Base-by-base conservation (phyloP, 2,797 vertebrate species). In the Sebastolobus alascanus region DNA sequence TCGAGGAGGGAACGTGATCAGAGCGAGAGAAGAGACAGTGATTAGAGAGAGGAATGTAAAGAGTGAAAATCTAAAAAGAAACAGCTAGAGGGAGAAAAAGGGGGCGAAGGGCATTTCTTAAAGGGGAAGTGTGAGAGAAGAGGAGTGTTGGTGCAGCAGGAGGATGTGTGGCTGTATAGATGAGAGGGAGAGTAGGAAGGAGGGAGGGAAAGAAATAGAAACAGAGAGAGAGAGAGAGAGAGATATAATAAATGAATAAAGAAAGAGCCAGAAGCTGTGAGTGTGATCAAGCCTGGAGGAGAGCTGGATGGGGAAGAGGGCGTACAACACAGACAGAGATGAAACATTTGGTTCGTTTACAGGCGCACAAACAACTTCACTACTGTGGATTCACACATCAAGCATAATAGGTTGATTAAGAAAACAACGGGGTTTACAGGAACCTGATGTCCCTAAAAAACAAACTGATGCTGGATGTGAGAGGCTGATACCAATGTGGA, bases 191-290 rank as follows among this genome's bases (percentile, higher is more conserved):
- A 46, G 46, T n/a, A 27, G 14, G 64, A 70, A 60, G 43, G 50
- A 68, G 31, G 14, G 10, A 66, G 55, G 58, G 31, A 70, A 3
- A 67, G 35, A 61, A 46, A 73, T 14, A 81, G 52, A 75, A 38
- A 69, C 2, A 69, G 46, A 43, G 27, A 54, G 75, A 61, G 27
- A 25, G 25, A 25, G 25, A 25, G 25, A 25, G 25, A 25, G 25
- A 25, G 1, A 25, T 25, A 25, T 25, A 25, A 25, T 25, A 25
- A 25, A 25, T 25, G 70, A n/a, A 58, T 61, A 66, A 68, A 77
- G 69, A 66, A 72, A 71, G 46, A 83, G 74, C 79, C 80, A 83
- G 79, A 65, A 77, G 74, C 71, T 37, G 55, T 50, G 18, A 46
- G 76, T 73, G 65, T 72, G 54, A 56, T 56, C 22, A 25, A 56